Evolutionary conservation across 2,113 vertebrate genomes (phyloP).

Genomic region (Peromyscus maniculatus): DNA sequence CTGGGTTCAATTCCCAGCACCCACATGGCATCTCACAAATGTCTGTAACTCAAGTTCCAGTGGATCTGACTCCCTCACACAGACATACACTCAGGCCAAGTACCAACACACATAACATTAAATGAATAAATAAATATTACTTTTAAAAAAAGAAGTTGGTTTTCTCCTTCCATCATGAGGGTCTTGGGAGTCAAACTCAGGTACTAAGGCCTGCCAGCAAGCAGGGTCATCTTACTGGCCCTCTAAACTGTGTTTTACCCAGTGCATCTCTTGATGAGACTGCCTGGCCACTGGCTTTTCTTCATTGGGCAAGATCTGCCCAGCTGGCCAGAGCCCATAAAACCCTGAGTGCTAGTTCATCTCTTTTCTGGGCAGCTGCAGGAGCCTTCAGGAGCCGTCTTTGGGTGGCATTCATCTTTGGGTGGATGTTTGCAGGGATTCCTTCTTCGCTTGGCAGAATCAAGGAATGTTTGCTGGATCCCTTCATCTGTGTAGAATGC

Average conservation of each 20-base stretch:
- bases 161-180: background rate
- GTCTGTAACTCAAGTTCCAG: too few species aligned
- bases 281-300: background rate
- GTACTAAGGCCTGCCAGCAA: background rate
- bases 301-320: background rate
- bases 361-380: background rate
- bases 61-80: too few species aligned
- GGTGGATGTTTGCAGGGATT: background rate
- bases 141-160: background rate
- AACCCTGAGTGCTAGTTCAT: background rate
- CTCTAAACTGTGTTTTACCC: background rate
- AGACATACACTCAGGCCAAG: too few species aligned
- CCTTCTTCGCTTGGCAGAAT: constrained; percentile 2
- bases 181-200: background rate
- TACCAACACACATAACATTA: too few species aligned
- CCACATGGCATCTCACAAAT: too few species aligned
- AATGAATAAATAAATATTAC: too few species aligned
- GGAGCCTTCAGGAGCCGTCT: background rate
- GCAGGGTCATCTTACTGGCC: too few species aligned
- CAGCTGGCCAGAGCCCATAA: background rate
- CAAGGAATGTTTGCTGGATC: background rate
- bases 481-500: background rate
- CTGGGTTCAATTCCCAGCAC: too few species aligned
- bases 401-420: background rate
- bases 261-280: background rate